These are phyloP conservation scores for Chlamydotis undulata DNA, from an alignment of 2,113 vertebrate species.

Conservation along the genomic window DNA sequence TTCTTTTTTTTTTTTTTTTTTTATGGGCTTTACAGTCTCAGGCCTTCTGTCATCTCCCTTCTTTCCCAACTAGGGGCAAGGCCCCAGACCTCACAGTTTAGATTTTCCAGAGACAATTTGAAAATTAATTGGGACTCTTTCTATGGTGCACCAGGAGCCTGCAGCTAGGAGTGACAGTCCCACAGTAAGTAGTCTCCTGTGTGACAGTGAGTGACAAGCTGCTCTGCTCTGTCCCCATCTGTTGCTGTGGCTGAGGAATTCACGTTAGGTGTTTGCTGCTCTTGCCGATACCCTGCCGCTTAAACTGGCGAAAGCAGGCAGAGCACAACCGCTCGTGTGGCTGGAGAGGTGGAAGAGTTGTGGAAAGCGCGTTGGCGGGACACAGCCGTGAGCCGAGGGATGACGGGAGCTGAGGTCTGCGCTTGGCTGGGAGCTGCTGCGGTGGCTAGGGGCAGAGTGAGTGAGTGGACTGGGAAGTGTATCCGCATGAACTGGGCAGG, in stretches of 20 bases:
- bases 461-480: not conserved
- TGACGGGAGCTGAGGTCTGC: not conserved
- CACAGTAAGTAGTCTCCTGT: not conserved
- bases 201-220: not conserved
- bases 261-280: not conserved
- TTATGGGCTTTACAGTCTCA: not conserved
- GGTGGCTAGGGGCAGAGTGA: not conserved
- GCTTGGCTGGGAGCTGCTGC: not conserved
- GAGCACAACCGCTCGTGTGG: not conserved
- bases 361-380: not conserved
- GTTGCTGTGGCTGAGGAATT: not conserved
- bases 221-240: not conserved
- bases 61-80: not conserved
- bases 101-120: not conserved
- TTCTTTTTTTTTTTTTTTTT: not conserved
- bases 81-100: not conserved
- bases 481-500: fast-evolving
- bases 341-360: not conserved
- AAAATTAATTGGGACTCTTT: not conserved
- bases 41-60: not conserved
- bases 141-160: not conserved
- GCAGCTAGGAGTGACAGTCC: not conserved
- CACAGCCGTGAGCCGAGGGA: not conserved
- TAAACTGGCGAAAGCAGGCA: not conserved
- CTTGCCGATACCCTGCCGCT: not conserved